Conservation (phyloP, 2,113 vertebrate species). For the Rhegmatorhina hoffmannsi region DNA sequence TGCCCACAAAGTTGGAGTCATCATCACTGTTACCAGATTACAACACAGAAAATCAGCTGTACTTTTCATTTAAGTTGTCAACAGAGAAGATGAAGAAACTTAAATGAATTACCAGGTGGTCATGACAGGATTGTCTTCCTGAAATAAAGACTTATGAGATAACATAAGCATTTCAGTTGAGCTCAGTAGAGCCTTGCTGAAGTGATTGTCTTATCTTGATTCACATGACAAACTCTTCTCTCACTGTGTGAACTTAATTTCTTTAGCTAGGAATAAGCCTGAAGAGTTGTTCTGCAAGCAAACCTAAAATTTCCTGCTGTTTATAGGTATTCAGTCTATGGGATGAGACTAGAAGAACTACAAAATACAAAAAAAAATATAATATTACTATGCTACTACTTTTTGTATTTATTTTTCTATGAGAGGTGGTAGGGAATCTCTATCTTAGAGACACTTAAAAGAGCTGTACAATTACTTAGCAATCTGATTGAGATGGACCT, state of each 20-base stretch:
- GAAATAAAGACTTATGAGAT: not conserved
- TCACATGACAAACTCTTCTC: not conserved
- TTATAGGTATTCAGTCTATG: not conserved
- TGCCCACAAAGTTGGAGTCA: not conserved
- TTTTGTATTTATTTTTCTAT: not conserved
- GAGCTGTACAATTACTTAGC: not conserved
- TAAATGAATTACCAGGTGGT: not conserved
- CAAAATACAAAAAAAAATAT: not conserved
- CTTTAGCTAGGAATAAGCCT: not conserved
- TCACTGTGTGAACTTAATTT: not conserved
- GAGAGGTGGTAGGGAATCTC: not conserved
- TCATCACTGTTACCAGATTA: not conserved
- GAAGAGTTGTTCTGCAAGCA: not conserved
- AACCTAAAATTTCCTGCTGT: not conserved
- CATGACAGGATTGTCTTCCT: not conserved
- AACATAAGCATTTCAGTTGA: not conserved
- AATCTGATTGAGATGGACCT: not conserved
- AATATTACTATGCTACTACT: not conserved
- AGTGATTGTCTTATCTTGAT: not conserved
- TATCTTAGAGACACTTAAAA: not conserved
- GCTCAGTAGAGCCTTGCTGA: not conserved
- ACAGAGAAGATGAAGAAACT: not conserved
- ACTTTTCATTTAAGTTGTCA: not conserved
- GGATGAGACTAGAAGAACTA: not conserved
- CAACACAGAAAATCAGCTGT: not conserved